These are phyloP conservation scores for Galeopsomyia nigrocyanea DNA, from an alignment of 2,888 invertebrate genomes.

Conservation along the genomic window DNA sequence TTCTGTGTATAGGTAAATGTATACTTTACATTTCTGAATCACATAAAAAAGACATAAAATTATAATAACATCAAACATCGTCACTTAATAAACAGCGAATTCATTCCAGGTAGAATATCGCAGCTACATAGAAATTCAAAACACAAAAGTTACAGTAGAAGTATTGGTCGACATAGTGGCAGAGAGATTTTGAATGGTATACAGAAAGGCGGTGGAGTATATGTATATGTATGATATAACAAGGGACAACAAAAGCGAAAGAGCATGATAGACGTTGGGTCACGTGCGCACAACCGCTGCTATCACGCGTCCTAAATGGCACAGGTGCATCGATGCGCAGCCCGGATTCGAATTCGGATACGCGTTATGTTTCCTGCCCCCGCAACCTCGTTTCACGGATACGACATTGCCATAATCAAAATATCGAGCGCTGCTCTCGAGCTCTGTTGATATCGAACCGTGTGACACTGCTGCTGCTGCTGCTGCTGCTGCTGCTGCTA, in stretches of 20 bases:
- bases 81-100: no score
- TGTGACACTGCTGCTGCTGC: background rate
- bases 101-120: no score
- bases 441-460: slow-evolving; percentile 21
- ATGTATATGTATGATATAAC: no score
- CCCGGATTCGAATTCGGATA: slow-evolving; percentile 45
- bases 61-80: no score
- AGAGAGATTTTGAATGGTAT: background rate
- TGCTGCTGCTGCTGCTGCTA: no score
- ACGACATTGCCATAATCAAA: slow-evolving; percentile 37
- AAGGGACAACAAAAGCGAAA: background rate
- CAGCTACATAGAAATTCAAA: no score
- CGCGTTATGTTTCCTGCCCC: slow-evolving; percentile 35
- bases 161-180: background rate
- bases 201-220: background rate
- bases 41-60: no score
- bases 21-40: no score
- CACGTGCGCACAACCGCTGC: slow-evolving; percentile 47
- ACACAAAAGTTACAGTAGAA: no score
- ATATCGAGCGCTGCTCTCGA: slow-evolving; percentile 13
- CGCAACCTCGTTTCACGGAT: background rate
- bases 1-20: no score
- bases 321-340: slow-evolving; percentile 33
- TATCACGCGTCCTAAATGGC: slow-evolving; percentile 48
- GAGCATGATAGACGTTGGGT: slow-evolving; percentile 39